Conservation (phyloP, 2,888 invertebrate species). For the Cremastinae sp. region DNA sequence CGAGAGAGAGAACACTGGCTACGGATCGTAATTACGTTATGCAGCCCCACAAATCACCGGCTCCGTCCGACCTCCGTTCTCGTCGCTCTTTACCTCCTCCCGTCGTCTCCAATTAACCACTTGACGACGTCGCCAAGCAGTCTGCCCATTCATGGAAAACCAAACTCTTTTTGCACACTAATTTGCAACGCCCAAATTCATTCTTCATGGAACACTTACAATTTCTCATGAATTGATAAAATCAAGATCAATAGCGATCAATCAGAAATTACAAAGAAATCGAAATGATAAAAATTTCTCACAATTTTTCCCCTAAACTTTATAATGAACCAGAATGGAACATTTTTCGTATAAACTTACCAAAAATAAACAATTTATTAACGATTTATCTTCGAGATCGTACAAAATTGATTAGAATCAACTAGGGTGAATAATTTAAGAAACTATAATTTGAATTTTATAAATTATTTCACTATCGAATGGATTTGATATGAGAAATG, state of each 20-base stretch:
- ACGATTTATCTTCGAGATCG: no score
- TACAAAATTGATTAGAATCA: no score
- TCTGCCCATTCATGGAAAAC: constrained; percentile 15
- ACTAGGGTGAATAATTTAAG: no score
- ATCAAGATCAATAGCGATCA: no score
- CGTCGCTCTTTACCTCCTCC: constrained; percentile 18
- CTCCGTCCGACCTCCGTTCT: constrained; percentile 31
- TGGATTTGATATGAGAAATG: constrained; percentile 39
- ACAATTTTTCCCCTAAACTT: no score
- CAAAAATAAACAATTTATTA: no score
- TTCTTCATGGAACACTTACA: not conserved
- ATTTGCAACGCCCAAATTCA: not conserved
- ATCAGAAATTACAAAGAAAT: no score
- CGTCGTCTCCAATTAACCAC: constrained; percentile 61
- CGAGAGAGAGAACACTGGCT: constrained; percentile 47
- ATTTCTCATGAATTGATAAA: not conserved
- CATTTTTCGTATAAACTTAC: no score
- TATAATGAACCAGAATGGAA: no score
- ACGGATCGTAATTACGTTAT: constrained; percentile 64
- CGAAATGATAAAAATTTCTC: no score
- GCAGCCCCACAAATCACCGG: constrained; percentile 62
- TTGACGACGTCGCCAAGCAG: constrained; percentile 43
- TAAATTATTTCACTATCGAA: no score
- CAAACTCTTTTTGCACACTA: not conserved
- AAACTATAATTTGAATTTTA: no score